A percentile compares a stretch with the other conserved stretches of the same genome.
Evolutionary conservation across 2,113 vertebrate species (phyloP).

Genomic region (Sciurus niger): DNA sequence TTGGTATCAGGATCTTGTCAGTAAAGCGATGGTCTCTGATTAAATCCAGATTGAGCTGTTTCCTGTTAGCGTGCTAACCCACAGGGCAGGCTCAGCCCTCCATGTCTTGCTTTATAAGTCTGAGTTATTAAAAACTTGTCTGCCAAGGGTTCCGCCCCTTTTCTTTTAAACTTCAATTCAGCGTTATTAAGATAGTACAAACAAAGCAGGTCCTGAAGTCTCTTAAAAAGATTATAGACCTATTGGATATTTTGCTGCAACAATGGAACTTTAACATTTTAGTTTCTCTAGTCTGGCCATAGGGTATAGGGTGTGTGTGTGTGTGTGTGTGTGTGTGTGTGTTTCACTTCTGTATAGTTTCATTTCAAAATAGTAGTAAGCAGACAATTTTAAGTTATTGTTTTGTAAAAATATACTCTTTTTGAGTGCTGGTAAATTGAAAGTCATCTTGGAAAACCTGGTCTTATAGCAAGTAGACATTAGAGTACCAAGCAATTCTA

Average conservation of each 20-base stretch:
- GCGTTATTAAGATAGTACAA: constrained; percentile 81
- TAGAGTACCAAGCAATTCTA: background rate
- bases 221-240: constrained; percentile 73
- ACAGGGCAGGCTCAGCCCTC: constrained; percentile 77
- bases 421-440: constrained; percentile 1
- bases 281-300: background rate
- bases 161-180: constrained; percentile 81
- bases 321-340: background rate
- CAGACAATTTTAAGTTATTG: background rate
- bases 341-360: background rate
- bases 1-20: constrained; percentile 85
- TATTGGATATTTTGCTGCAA: constrained; percentile 69
- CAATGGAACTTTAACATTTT: constrained; percentile 60
- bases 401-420: background rate
- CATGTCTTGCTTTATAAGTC: constrained; percentile 80
- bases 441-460: background rate
- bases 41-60: constrained; percentile 94
- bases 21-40: constrained; percentile 89
- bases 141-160: constrained; percentile 82
- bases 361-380: constrained; percentile 23
- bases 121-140: constrained; percentile 75
- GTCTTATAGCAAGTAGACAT: background rate
- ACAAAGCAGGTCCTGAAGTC: constrained; percentile 70
- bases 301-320: background rate
- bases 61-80: constrained; percentile 92